A percentile compares a stretch with the other conserved stretches of the same genome.
Conservation (phyloP, 2,888 invertebrate species). For the Campoplex capitator region DNA sequence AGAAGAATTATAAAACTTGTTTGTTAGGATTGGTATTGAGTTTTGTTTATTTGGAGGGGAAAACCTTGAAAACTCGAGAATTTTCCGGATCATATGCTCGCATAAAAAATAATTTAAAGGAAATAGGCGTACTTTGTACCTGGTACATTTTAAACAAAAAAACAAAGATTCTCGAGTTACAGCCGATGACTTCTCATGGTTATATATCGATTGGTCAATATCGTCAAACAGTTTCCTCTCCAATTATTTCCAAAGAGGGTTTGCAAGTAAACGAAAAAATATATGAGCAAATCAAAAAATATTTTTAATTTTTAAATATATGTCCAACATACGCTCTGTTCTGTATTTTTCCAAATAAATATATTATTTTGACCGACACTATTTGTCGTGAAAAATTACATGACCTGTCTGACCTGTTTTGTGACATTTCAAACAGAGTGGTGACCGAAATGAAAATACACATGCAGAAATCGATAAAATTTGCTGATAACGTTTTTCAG, state of each 20-base stretch:
- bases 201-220: constrained; percentile 19
- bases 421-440: not conserved
- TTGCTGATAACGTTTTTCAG: too few relatives aligned
- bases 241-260: constrained; percentile 27
- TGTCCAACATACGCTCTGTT: constrained; percentile 5
- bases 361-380: not conserved
- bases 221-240: constrained; percentile 21
- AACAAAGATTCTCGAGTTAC: constrained; percentile 22
- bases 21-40: constrained; percentile 24
- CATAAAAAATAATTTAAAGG: constrained; percentile 17
- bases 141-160: constrained; percentile 32
- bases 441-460: too few relatives aligned
- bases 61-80: constrained; percentile 33
- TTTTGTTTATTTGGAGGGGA: constrained; percentile 27
- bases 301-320: constrained; percentile 13
- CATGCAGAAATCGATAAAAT: too few relatives aligned
- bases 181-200: constrained; percentile 26
- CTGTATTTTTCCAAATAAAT: constrained; percentile 6
- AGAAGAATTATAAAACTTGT: constrained; percentile 26
- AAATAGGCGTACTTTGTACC: constrained; percentile 29
- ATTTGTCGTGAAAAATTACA: constrained; percentile 12
- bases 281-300: not conserved
- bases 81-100: constrained; percentile 32
- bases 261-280: constrained; percentile 20
- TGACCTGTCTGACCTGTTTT: constrained; percentile 15